phyloP scores from a whole-genome alignment of 2,113 vertebrate genomes.

The Aegithalos caudatus region DNA sequence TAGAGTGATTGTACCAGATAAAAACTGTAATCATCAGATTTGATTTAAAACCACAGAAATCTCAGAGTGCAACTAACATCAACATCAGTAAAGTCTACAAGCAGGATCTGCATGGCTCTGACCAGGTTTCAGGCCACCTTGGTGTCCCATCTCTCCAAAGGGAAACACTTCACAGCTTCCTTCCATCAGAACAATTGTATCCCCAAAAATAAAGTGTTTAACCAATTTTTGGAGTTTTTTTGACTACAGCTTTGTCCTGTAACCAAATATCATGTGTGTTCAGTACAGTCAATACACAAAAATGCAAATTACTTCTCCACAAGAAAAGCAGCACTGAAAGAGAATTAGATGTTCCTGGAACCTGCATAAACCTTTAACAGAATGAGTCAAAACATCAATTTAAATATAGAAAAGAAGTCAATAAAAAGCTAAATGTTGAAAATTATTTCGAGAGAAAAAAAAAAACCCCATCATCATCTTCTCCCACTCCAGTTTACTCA shows the following conservation, averaged over 20 bases:
- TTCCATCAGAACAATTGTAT: neutral
- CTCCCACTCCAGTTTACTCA: neutral
- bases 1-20: neutral
- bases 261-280: neutral
- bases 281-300: slow-evolving; percentile 17
- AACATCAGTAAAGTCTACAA: neutral
- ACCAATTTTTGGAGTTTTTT: neutral
- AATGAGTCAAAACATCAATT: slow-evolving; percentile 31
- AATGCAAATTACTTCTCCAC: slow-evolving; percentile 46
- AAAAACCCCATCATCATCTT: neutral
- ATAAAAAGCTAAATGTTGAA: slow-evolving; percentile 17
- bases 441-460: neutral
- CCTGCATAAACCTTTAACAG: neutral
- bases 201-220: neutral
- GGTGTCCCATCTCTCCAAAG: neutral
- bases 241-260: neutral
- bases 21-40: neutral
- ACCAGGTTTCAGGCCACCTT: neutral
- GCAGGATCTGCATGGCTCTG: neutral
- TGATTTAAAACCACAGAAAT: neutral
- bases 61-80: neutral
- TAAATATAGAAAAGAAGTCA: slow-evolving; percentile 1
- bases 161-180: neutral
- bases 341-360: slow-evolving; percentile 45
- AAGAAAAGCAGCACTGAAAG: slow-evolving; percentile 25